Conservation (phyloP, 2,113 vertebrate genomes). For the Otocyon megalotis region DNA sequence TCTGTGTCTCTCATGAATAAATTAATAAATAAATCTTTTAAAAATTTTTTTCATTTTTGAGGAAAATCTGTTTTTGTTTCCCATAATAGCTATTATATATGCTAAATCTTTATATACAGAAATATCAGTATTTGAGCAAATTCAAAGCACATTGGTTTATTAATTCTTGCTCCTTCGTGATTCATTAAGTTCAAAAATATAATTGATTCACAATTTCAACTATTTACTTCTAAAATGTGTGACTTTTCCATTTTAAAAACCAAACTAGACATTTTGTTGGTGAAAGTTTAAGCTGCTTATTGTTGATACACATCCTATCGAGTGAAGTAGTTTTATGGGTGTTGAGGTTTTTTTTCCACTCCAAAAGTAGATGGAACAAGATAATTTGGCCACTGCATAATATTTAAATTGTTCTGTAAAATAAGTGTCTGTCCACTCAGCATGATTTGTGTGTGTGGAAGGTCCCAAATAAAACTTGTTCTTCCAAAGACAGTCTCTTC, state of each 20-base stretch:
- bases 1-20: too few species aligned
- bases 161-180: conserved; percentile 72
- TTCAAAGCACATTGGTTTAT: conserved; percentile 84
- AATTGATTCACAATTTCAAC: conserved; percentile 64
- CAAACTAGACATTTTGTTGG: conserved; percentile 78
- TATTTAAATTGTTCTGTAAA: conserved; percentile 4
- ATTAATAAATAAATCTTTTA: too few species aligned
- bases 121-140: conserved; percentile 84
- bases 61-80: conserved; percentile 79
- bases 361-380: conserved; percentile 23
- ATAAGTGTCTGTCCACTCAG: background rate
- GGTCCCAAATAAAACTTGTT: conserved; percentile 14
- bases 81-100: conserved; percentile 81
- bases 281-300: conserved; percentile 66
- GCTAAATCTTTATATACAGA: conserved; percentile 82
- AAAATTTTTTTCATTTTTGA: background rate
- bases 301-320: conserved; percentile 68
- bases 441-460: conserved; percentile 11
- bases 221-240: conserved; percentile 70
- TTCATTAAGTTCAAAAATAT: conserved; percentile 72
- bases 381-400: conserved; percentile 48
- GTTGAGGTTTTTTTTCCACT: background rate
- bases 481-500: background rate
- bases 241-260: conserved; percentile 73
- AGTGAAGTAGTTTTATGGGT: conserved; percentile 13